Conservation (phyloP, 2,888 invertebrate species). For the Melipona beecheii region DNA sequence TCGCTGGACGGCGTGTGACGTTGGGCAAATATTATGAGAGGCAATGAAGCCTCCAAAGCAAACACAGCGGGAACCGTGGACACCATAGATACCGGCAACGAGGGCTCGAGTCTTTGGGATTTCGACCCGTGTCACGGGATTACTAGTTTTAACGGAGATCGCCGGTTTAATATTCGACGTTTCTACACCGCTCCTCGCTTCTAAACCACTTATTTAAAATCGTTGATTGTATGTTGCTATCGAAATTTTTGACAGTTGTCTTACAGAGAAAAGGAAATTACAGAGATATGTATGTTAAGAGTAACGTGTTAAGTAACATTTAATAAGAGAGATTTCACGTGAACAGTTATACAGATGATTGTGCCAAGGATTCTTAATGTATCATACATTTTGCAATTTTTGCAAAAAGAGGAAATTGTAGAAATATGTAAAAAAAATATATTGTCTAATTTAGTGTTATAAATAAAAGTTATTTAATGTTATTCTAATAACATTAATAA, state of each 20-base stretch:
- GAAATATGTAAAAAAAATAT: too few species aligned
- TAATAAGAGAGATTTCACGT: too few species aligned
- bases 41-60: slow-evolving; percentile 82
- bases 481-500: too few species aligned
- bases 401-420: too few species aligned
- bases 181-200: slow-evolving; percentile 56
- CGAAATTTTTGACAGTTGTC: neutral
- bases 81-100: slow-evolving; percentile 61
- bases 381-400: too few species aligned
- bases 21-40: slow-evolving; percentile 83
- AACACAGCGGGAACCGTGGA: slow-evolving; percentile 72
- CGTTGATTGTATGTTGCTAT: neutral
- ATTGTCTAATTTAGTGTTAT: too few species aligned
- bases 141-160: slow-evolving; percentile 75
- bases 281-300: too few species aligned
- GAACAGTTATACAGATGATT: too few species aligned
- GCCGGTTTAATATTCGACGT: slow-evolving; percentile 72
- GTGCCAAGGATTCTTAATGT: too few species aligned
- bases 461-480: too few species aligned
- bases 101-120: slow-evolving; percentile 67
- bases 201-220: slow-evolving; percentile 1
- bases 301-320: too few species aligned
- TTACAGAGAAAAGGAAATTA: too few species aligned
- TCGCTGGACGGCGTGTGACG: slow-evolving; percentile 75
- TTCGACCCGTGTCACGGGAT: slow-evolving; percentile 80